phyloP scores from a whole-genome alignment of 2,888 invertebrate species.

The Epirrhoe alternata region DNA sequence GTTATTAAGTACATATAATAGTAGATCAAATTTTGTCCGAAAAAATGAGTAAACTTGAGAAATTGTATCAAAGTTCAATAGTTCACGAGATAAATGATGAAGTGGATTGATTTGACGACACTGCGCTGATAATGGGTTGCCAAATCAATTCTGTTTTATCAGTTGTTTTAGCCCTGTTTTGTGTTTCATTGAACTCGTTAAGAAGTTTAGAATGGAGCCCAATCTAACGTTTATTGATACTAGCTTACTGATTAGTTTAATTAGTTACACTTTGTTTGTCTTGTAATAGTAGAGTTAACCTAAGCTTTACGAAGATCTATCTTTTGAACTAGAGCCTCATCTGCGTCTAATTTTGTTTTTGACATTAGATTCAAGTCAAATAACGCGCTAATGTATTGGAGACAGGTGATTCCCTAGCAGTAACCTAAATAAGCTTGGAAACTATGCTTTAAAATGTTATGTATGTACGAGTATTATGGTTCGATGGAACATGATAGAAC shows the following conservation, averaged over 20 bases:
- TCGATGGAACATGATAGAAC: too few relatives aligned
- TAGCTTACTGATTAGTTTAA: background rate
- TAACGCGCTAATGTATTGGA: too few relatives aligned
- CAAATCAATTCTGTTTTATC: constrained; percentile 20
- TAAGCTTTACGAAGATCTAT: background rate
- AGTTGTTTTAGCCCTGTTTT: constrained; percentile 11
- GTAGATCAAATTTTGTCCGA: constrained; percentile 26
- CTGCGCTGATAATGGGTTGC: constrained; percentile 32
- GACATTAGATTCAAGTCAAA: too few relatives aligned
- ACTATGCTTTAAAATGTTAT: too few relatives aligned
- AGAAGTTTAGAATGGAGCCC: background rate
- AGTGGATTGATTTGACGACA: constrained; percentile 58
- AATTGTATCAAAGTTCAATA: constrained; percentile 60
- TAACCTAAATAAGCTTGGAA: too few relatives aligned
- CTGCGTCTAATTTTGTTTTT: too few relatives aligned
- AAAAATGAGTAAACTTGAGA: constrained; percentile 32
- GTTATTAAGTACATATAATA: background rate
- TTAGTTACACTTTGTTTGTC: background rate
- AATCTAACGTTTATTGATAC: background rate
- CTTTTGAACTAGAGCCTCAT: too few relatives aligned
- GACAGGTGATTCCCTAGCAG: too few relatives aligned
- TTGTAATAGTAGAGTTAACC: background rate
- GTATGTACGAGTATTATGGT: too few relatives aligned
- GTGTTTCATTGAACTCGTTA: constrained; percentile 12
- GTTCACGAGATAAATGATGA: constrained; percentile 56